A percentile compares a stretch with the other conserved stretches of the same genome.
Conservation (phyloP, 2,888 invertebrate species). For the Lithophane ornitopus region DNA sequence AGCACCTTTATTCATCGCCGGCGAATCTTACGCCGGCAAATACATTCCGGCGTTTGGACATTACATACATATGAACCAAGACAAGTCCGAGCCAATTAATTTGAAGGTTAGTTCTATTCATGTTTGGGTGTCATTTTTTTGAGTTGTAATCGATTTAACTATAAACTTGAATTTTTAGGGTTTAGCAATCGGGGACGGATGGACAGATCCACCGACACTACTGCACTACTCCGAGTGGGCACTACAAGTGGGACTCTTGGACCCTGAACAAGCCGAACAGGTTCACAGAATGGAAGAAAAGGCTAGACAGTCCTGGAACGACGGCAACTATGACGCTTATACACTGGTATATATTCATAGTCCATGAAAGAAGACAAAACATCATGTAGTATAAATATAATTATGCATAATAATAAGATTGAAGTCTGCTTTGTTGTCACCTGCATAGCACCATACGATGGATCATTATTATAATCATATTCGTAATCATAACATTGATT, state of each 20-base stretch:
- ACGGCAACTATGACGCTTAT: too few species aligned
- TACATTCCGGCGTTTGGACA: conserved; percentile 79
- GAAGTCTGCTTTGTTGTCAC: too few species aligned
- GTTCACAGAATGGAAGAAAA: background rate
- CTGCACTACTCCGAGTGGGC: conserved; percentile 47
- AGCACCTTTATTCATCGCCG: conserved; percentile 82
- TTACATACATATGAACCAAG: conserved; percentile 62
- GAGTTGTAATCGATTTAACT: too few species aligned
- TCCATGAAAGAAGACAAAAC: too few species aligned
- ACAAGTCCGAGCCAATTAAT: conserved; percentile 68
- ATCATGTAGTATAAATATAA: too few species aligned
- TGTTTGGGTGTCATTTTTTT: background rate
- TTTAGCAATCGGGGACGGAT: conserved; percentile 59
- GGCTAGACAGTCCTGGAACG: too few species aligned
- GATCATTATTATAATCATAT: too few species aligned
- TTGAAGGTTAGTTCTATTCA: conserved; percentile 51
- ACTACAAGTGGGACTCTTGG: conserved; percentile 49
- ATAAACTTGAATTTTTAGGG: conserved; percentile 28
- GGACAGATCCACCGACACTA: conserved; percentile 55
- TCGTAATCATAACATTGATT: too few species aligned
- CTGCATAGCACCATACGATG: too few species aligned
- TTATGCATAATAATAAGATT: too few species aligned
- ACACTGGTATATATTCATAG: too few species aligned
- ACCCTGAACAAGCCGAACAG: conserved; percentile 39
- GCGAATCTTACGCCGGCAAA: conserved; percentile 90